Evolutionary conservation across 2,888 invertebrate species (phyloP), one percentile per base, ranked within the genome.

Genomic region (Lasioglossum morio): DNA sequence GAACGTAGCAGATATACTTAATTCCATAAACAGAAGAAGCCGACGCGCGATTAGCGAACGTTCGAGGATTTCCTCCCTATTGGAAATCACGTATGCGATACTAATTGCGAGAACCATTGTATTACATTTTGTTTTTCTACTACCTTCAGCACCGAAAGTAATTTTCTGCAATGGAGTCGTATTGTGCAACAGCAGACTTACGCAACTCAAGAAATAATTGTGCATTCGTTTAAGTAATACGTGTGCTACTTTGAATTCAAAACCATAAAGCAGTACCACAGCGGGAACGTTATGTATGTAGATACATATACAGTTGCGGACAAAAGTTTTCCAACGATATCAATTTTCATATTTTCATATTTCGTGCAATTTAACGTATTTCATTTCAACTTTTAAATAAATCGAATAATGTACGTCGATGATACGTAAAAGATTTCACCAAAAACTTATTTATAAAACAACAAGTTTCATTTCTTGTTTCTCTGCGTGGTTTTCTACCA

Each of bases 171-270:
- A 81, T 74, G 69, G 57, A 63, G 34, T 60, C 27, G 40, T 34
- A 77, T 78, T 78, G 78, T 72, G 72, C 72, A 70, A 63, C 27
- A 8, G 40, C 27, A 8, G 40, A 75, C 69, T 81, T 77, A 63
- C 53, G 82, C 81, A 81, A 84, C 60, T 12, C 66, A 70, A 77
- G 69, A 74, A 81, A 84, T 57, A 81, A 80, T 66, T 63, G 70
- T 40, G 30, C 43, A 69, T 43, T 83, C 72, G 5, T 40, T 75
- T 43, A 30, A 48, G 70, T 57, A 8, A 43, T 57, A 46, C 12
- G 77, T 34, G 79, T 81, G 76, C 57, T 70, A 70, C 75, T 76
- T 70, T 72, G 37, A 60, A 40, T 79, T n/a, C 16, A 48, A 79
- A 53, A 40, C 8, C 48, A 27, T 23, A 40, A 63, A 66, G 27